Percentiles rank a stretch among this genome's conserved stretches.
Evolutionary conservation across 2,113 vertebrate species (phyloP).

Genomic region (Origma solitaria): DNA sequence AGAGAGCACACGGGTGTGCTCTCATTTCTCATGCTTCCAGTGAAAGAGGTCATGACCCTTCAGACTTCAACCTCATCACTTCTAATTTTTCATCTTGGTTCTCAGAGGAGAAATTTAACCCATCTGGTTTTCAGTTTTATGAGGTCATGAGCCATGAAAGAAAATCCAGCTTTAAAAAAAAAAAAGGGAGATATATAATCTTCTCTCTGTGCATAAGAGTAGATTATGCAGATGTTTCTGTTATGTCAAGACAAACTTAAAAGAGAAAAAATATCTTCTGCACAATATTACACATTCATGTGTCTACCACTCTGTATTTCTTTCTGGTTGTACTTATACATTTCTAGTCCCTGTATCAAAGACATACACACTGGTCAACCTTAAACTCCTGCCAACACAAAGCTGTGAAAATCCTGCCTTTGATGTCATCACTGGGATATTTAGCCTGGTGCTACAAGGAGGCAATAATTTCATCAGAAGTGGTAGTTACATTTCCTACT

Average conservation of each 20-base stretch:
- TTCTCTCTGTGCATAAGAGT: background rate
- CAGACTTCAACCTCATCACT: slow-evolving; percentile 2
- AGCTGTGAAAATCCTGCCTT: background rate
- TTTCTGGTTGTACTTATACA: background rate
- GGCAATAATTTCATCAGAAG: background rate
- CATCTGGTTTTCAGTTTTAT: slow-evolving; percentile 32
- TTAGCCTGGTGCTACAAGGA: background rate
- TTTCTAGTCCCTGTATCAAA: background rate
- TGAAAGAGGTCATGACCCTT: slow-evolving; percentile 25
- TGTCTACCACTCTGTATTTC: background rate
- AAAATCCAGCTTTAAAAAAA: background rate
- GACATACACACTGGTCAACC: background rate
- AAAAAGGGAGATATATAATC: background rate
- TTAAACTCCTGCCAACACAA: background rate
- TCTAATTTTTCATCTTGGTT: slow-evolving; percentile 7
- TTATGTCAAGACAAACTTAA: background rate
- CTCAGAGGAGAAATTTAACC: background rate
- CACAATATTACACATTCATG: background rate
- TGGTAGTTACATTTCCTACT: background rate
- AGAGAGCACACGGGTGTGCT: background rate
- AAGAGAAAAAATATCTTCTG: background rate
- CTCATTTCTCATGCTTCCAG: background rate
- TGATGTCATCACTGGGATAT: background rate
- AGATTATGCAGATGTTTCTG: background rate
- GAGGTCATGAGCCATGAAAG: slow-evolving; percentile 5